Base-by-base conservation (phyloP, 2,797 vertebrate species). In the Discoglossus pictus region DNA sequence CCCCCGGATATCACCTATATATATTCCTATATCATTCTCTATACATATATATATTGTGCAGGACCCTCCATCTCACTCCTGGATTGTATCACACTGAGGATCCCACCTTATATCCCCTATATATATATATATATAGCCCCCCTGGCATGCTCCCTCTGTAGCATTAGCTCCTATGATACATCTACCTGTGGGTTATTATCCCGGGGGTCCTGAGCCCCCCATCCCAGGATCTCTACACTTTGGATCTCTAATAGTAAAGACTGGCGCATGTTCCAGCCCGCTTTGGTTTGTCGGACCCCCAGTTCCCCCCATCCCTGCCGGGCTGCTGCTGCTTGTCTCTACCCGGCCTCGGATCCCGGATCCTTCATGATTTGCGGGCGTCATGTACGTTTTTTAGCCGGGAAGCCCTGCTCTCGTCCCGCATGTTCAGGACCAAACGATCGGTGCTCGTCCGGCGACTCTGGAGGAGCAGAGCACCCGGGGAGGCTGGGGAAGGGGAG, bases 351-450 rank as follows among this genome's bases (percentile, higher is more conserved):
- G 92, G 90, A 87, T 89, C 88, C 92, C 90, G 92, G 91, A 92
- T 94, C 88, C 94, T 98, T 97, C 94, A 98, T 98, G 95, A 92
- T 88, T 94, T 92, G 93, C 93, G 94, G 92, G 93, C 92, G 93
- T 88, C 91, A 96, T 96, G 94, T 92, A 91, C 94, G 92, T 89
- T 93, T 89, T 90, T 93, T 96, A 96, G 93, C 94, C 92, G 94
- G 91, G 91, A 85, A 89, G 91, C 88, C 89, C 86, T 92, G 88
- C 90, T 92, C 87, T 90, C 93, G 88, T 94, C 93, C 94, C 95
- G 95, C 90, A 98, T 98, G 95, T 97, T 98, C 90, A 94, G 95
- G 95, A 97, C 94, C 94, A 97, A 96, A 96, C 94, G 95, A 86
- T 95, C 95, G 90, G 91, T 92, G 91, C 95, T 97, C 87, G 92